phyloP scores from a whole-genome alignment of 1,140 invertebrate species.

The Nasonia longicornis region DNA sequence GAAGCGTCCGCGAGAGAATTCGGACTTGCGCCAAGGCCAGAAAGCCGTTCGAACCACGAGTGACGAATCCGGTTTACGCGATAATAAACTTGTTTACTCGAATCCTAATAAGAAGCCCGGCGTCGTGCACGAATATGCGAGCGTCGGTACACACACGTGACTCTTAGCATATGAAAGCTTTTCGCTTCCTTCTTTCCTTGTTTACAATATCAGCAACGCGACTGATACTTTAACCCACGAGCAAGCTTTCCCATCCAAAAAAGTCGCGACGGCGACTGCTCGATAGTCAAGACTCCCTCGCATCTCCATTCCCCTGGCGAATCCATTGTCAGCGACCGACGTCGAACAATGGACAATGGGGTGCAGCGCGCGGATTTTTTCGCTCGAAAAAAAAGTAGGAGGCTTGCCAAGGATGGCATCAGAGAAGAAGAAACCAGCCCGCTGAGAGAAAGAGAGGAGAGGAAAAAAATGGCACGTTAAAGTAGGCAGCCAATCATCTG shows the following conservation, averaged over 20 bases:
- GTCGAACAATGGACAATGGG: slow-evolving; percentile 39
- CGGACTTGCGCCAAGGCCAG: slow-evolving; percentile 15
- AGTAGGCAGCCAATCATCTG: slow-evolving; percentile 45
- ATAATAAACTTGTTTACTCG: slow-evolving; percentile 52
- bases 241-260: not conserved
- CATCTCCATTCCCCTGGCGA: slow-evolving; percentile 20
- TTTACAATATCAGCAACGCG: not conserved
- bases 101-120: slow-evolving; percentile 48
- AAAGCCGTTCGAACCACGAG: slow-evolving; percentile 5
- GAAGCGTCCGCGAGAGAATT: not conserved
- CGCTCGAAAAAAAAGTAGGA: slow-evolving; percentile 22
- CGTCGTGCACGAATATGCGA: not conserved
- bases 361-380: slow-evolving; percentile 27
- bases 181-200: not conserved
- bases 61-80: slow-evolving; percentile 30
- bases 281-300: not conserved
- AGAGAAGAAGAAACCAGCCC: slow-evolving; percentile 14
- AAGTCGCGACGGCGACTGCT: not conserved
- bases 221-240: no score
- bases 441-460: not conserved
- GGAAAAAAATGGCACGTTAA: slow-evolving; percentile 22
- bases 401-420: not conserved
- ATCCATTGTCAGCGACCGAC: slow-evolving; percentile 30
- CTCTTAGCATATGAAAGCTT: not conserved
- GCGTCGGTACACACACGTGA: not conserved